phyloP scores from a whole-genome alignment of 1,140 invertebrate species.

The Pogonus chalceus region DNA sequence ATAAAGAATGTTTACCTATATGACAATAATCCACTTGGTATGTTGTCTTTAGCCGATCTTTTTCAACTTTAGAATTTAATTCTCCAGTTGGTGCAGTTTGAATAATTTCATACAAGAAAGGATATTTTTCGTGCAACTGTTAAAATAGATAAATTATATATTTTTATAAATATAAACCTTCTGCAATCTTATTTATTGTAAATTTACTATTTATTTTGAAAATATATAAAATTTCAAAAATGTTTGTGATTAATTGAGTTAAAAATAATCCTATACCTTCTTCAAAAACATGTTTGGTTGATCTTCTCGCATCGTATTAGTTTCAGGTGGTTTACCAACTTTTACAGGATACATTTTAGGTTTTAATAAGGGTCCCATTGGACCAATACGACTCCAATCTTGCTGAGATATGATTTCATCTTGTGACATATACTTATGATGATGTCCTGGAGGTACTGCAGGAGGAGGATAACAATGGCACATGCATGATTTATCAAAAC shows the following conservation, averaged over 20 bases:
- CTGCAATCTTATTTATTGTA: neutral
- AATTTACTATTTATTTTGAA: neutral
- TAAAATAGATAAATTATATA: conserved; percentile 9
- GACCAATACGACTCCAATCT: conserved; percentile 31
- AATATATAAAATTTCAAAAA: neutral
- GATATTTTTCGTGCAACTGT: conserved; percentile 47
- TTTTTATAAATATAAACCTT: neutral
- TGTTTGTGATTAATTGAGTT: neutral
- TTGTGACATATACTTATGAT: conserved; percentile 24
- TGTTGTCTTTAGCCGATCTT: conserved; percentile 44
- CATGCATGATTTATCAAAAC: conserved; percentile 30
- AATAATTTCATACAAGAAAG: conserved; percentile 46
- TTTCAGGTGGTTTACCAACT: conserved; percentile 40
- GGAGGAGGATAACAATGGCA: conserved; percentile 35
- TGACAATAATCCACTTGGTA: conserved; percentile 48
- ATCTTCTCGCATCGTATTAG: conserved; percentile 37
- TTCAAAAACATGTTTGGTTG: conserved; percentile 44
- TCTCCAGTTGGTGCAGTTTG: conserved; percentile 42
- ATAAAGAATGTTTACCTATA: conserved; percentile 33
- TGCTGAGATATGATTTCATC: too few species aligned
- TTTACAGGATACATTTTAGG: conserved; percentile 46
- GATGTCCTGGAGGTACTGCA: conserved; percentile 34
- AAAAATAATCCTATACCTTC: conserved; percentile 34
- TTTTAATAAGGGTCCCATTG: conserved; percentile 45
- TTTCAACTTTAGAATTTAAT: conserved; percentile 40